These are phyloP conservation scores for Calephelis perditalis DNA, from an alignment of 2,888 invertebrate genomes.

Conservation along the genomic window DNA sequence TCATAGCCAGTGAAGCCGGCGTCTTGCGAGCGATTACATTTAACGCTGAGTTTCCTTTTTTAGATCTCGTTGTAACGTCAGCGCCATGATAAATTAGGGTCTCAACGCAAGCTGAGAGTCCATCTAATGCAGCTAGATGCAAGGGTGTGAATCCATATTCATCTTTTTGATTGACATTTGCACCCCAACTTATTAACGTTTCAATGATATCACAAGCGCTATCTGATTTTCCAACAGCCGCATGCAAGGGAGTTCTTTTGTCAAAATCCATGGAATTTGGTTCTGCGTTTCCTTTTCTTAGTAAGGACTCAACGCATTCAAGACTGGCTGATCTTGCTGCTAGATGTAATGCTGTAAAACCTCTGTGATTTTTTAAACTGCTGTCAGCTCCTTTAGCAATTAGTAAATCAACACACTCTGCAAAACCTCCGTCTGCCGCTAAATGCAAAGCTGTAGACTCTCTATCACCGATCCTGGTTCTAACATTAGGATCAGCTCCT, in stretches of 20 bases:
- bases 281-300: constrained; percentile 86
- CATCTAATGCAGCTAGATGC: constrained; percentile 91
- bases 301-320: constrained; percentile 87
- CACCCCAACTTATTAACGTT: constrained; percentile 86
- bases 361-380: constrained; percentile 85
- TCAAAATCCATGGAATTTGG: constrained; percentile 89
- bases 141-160: constrained; percentile 91
- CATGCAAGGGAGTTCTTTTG: constrained; percentile 88
- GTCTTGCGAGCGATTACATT: constrained; percentile 92
- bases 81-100: constrained; percentile 90
- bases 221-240: constrained; percentile 90
- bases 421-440: constrained; percentile 92
- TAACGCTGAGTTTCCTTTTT: constrained; percentile 90
- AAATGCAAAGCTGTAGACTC: constrained; percentile 89
- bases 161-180: constrained; percentile 90
- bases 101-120: constrained; percentile 90
- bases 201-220: constrained; percentile 89
- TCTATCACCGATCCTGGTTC: constrained; percentile 83
- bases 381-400: constrained; percentile 87
- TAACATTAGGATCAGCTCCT: constrained; percentile 82
- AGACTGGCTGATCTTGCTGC: constrained; percentile 88
- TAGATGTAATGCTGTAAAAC: constrained; percentile 91
- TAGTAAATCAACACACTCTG: constrained; percentile 87
- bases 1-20: constrained; percentile 89
- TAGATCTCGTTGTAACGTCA: constrained; percentile 92